Conservation (phyloP, 2,113 vertebrate species). For the Neolamprologus hecqui region DNA sequence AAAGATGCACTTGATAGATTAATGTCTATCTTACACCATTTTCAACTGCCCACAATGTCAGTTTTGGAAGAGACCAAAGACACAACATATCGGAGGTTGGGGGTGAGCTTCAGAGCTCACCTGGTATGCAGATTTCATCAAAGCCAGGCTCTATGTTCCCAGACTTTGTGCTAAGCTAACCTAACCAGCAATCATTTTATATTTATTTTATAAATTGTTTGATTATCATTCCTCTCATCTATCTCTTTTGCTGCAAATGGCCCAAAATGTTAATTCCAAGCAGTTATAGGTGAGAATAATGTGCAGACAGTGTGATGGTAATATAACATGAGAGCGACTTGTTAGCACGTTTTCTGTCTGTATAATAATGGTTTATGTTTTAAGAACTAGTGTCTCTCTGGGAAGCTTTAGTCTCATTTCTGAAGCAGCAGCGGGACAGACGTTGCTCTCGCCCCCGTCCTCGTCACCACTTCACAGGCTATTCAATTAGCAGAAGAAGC, state of each 20-base stretch:
- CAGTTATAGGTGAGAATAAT: not conserved
- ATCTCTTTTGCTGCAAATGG: not conserved
- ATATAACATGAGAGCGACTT: conserved; percentile 26
- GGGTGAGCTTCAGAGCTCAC: not conserved
- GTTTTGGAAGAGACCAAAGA: not conserved
- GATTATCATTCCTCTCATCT: not conserved
- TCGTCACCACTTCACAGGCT: conserved; percentile 61
- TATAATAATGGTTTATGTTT: conserved; percentile 36
- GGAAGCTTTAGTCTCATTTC: conserved; percentile 40
- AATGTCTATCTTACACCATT: not conserved
- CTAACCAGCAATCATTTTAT: not conserved
- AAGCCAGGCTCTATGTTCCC: not conserved
- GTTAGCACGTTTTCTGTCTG: conserved; percentile 18
- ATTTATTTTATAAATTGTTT: not conserved
- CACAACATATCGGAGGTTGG: not conserved
- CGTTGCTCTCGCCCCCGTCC: conserved; percentile 40
- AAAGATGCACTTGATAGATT: not conserved
- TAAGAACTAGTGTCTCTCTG: conserved; percentile 9
- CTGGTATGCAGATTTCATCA: not conserved
- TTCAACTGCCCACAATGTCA: not conserved
- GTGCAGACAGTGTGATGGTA: not conserved
- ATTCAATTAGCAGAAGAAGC: conserved; percentile 65
- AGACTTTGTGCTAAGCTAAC: not conserved
- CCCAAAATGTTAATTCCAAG: not conserved
- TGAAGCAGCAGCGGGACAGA: conserved; percentile 48